Percentiles rank a stretch among this genome's conserved stretches.
phyloP scores from a whole-genome alignment of 2,888 invertebrate species.

The Sphaerophoria rueppellii region DNA sequence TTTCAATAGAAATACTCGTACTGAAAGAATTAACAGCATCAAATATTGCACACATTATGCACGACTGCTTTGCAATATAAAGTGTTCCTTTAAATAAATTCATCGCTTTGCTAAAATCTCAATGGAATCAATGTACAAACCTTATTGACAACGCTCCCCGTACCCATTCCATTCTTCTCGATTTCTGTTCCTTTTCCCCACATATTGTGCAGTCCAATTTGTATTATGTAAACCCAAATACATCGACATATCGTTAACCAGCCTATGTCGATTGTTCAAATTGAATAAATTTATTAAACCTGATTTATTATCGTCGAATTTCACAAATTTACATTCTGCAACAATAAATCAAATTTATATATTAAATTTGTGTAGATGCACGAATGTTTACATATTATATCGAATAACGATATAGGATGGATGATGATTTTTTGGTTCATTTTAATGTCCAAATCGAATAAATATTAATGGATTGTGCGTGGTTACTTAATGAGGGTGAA shows the following conservation, averaged over 20 bases:
- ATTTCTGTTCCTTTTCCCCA: neutral
- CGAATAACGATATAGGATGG: neutral
- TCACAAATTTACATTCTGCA: conserved; percentile 57
- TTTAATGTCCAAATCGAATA: conserved; percentile 15
- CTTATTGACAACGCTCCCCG: neutral
- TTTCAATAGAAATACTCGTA: too few relatives aligned
- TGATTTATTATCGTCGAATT: conserved; percentile 66
- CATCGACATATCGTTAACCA: neutral
- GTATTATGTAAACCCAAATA: neutral
- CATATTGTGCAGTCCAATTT: neutral
- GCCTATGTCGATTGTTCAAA: conserved; percentile 60
- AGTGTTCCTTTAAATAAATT: too few relatives aligned
- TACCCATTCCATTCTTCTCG: neutral
- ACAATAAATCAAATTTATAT: conserved; percentile 72
- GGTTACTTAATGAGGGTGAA: conserved; percentile 69
- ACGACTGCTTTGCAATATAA: too few relatives aligned
- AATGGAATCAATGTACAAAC: too few relatives aligned
- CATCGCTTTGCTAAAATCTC: too few relatives aligned
- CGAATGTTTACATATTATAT: conserved; percentile 11
- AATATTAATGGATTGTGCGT: conserved; percentile 38
- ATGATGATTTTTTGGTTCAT: neutral
- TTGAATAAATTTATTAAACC: conserved; percentile 72
- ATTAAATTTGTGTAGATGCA: conserved; percentile 54
- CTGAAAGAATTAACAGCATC: too few relatives aligned
- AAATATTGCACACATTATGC: too few relatives aligned